phyloP scores from a whole-genome alignment of 1,140 invertebrate species.

The Helicoverpa armigera region DNA sequence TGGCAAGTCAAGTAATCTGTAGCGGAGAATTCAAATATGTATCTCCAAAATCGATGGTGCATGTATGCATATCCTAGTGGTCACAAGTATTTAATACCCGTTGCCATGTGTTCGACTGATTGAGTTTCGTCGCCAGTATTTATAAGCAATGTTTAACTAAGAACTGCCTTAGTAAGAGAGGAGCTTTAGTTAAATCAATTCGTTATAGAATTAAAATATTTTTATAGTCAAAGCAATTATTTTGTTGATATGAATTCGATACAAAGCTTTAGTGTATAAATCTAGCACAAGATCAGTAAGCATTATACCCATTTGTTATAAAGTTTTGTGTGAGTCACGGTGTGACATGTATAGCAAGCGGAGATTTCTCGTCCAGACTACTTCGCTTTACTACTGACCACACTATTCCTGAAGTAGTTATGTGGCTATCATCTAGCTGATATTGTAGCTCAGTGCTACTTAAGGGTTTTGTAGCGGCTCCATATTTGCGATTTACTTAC shows the following conservation, averaged over 20 bases:
- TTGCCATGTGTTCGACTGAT: conserved; percentile 36
- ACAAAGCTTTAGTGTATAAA: conserved; percentile 22
- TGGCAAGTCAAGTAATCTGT: neutral
- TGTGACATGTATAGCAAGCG: neutral
- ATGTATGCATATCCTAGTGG: neutral
- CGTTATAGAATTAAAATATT: conserved; percentile 54
- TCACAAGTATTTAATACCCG: conserved; percentile 1
- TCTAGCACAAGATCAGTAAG: neutral
- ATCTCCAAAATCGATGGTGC: neutral
- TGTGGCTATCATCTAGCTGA: too few species aligned
- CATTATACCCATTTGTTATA: neutral
- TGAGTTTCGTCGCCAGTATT: conserved; percentile 38
- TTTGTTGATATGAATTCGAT: conserved; percentile 33
- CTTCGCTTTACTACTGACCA: neutral
- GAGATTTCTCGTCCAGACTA: neutral
- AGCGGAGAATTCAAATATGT: neutral
- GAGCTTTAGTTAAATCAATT: conserved; percentile 50
- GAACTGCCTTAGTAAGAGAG: conserved; percentile 45
- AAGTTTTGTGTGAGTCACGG: neutral
- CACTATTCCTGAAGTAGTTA: too few species aligned
- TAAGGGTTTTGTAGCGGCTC: neutral
- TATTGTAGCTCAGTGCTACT: neutral
- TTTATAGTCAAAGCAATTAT: conserved; percentile 50
- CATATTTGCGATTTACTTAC: too few species aligned
- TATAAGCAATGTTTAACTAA: conserved; percentile 32